phyloP scores from a whole-genome alignment of 2,113 vertebrate species.

The Prunella fulvescens region DNA sequence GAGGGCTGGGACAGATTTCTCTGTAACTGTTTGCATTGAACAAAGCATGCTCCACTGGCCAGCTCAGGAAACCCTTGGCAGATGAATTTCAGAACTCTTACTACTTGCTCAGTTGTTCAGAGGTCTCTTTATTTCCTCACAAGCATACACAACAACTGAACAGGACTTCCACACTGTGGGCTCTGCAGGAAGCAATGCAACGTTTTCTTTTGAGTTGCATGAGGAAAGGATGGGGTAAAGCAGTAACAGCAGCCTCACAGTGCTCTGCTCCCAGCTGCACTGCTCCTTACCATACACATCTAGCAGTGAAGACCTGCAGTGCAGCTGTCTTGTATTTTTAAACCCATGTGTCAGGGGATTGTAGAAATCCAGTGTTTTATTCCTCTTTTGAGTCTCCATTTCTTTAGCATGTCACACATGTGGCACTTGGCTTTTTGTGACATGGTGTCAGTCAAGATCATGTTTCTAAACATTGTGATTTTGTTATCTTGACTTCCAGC shows the following conservation, averaged over 20 bases:
- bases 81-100: not conserved
- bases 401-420: not conserved
- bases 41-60: not conserved
- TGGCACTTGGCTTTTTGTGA: not conserved
- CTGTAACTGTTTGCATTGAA: not conserved
- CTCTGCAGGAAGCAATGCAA: not conserved
- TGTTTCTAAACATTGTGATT: not conserved
- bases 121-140: slow-evolving; percentile 35
- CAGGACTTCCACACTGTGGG: not conserved
- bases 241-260: not conserved
- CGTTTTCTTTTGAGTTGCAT: not conserved
- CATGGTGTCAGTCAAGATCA: fast-evolving
- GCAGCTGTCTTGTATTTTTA: not conserved
- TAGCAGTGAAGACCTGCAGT: not conserved
- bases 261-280: not conserved
- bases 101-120: not conserved
- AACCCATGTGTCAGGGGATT: not conserved
- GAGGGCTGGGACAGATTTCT: not conserved
- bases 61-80: not conserved
- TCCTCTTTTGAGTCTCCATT: not conserved
- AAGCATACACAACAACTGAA: not conserved
- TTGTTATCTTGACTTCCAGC: not conserved
- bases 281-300: not conserved
- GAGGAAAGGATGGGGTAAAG: not conserved
- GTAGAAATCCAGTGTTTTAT: not conserved